Base-by-base conservation (phyloP, 2,797 vertebrate genomes). In the Gymnocypris eckloni region DNA sequence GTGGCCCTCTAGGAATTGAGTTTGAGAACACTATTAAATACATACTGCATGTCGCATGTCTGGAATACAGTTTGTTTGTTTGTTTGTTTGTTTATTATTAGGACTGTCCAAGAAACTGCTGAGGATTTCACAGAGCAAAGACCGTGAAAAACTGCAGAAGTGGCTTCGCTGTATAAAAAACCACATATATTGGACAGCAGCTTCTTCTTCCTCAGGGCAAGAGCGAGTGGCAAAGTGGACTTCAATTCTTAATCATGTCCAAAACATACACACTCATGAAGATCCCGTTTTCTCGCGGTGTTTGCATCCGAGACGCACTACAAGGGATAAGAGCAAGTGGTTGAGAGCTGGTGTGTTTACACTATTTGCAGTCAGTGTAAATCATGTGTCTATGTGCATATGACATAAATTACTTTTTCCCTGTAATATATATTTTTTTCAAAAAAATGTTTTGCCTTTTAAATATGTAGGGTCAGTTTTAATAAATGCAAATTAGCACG, bases 221-320 rank as follows among this genome's bases (percentile, higher is more conserved):
- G 71, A 73, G 71, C 13, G 71, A 48, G 71, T 73, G 22, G 71
- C 43, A 15, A 73, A 73, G 22, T 73, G 71, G 71, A 48, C 43
- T 15, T 73, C 71, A 45, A 73, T 73, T 25, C 71, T 73, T 25
- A 73, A 73, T 48, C 71, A 48, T 25, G n/a, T 73, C 43, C 71
- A 48, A 25, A 13, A 73, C n/a, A 48, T 25, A 43, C 43, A 73
- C 43, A 18, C 43, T 28, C 71, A 73, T 48, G 43, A 73, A 45
- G 43, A 73, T 73, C n/a, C n/a, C 13, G 6, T 48, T 48, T 73
- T 73, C 12, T n/a, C 43, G 6, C 41, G 3, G 13, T 73, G 71
- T 28, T 73, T 73, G 71, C 71, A 73, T 73, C 39, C 18, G 18
- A 39, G 41, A 43, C 18, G 2, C 69, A 43, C 39, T 39, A 22